Percentiles rank a stretch among this genome's conserved stretches.
These are phyloP conservation scores for Dolichopus griseipennis DNA, from an alignment of 2,888 invertebrate genomes.

Conservation along the genomic window DNA sequence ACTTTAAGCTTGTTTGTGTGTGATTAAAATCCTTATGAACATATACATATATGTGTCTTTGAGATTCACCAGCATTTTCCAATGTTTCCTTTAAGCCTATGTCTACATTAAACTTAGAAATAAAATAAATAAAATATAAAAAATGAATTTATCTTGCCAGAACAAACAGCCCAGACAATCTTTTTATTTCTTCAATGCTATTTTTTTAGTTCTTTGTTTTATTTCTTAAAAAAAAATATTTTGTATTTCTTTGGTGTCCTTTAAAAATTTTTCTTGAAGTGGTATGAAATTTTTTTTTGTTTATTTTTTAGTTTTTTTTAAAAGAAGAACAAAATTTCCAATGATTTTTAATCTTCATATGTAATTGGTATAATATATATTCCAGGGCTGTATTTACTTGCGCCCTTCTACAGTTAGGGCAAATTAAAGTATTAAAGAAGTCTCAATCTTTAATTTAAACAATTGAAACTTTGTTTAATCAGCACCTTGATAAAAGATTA, in stretches of 20 bases:
- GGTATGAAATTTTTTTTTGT: background rate
- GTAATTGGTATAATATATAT: too few species aligned
- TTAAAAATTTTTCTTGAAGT: background rate
- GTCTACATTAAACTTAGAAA: background rate
- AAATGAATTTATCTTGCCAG: background rate
- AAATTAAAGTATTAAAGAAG: too few species aligned
- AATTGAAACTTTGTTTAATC: too few species aligned
- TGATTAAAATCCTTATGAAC: too few species aligned
- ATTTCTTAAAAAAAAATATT: background rate
- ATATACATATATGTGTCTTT: too few species aligned
- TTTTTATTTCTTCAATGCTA: background rate
- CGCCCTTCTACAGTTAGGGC: too few species aligned
- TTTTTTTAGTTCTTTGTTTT: background rate
- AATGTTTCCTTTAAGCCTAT: background rate
- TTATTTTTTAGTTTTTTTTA: background rate
- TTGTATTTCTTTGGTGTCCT: background rate
- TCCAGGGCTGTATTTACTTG: background rate
- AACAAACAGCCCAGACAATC: slow-evolving; percentile 6
- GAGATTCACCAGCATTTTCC: background rate
- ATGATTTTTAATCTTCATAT: background rate
- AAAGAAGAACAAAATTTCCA: background rate
- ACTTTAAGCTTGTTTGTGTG: too few species aligned
- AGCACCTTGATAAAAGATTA: too few species aligned
- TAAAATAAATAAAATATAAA: background rate
- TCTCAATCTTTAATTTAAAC: too few species aligned